These are phyloP conservation scores for Bos indicus DNA, from an alignment of 2,113 vertebrate genomes.

Conservation along the genomic window DNA sequence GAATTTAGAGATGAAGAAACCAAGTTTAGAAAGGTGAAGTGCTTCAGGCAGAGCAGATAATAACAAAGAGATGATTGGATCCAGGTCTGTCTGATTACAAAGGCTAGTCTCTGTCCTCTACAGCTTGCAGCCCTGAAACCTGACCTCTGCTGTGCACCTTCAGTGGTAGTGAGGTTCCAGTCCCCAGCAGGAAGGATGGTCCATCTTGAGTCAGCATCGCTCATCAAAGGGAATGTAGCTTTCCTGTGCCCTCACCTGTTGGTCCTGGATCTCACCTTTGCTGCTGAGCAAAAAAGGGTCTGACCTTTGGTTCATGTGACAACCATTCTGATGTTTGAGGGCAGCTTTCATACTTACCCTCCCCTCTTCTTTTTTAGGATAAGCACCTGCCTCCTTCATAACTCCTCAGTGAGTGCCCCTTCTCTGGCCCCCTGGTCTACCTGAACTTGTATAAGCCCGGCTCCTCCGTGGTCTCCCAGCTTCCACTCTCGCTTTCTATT, in stretches of 20 bases:
- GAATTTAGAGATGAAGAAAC: background rate
- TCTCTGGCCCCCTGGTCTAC: background rate
- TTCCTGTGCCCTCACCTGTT: background rate
- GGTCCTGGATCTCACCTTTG: background rate
- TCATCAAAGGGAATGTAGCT: background rate
- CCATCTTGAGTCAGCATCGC: background rate
- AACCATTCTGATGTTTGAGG: background rate
- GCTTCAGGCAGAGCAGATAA: no score
- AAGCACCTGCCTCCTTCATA: background rate
- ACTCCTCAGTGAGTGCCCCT: background rate
- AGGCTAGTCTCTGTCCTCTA: background rate
- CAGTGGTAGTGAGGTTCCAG: background rate
- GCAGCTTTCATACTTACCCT: background rate
- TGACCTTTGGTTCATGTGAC: no score
- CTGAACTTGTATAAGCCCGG: background rate
- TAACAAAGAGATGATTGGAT: background rate
- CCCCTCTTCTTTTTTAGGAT: background rate
- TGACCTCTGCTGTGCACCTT: background rate
- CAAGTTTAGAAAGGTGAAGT: background rate
- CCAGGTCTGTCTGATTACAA: background rate
- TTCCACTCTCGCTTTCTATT: background rate
- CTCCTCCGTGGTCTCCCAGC: background rate
- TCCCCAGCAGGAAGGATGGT: background rate
- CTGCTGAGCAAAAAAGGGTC: background rate
- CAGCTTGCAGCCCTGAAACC: background rate